Evolutionary conservation across 2,113 vertebrate species (phyloP).

Genomic region (Scartelaos histophorus): DNA sequence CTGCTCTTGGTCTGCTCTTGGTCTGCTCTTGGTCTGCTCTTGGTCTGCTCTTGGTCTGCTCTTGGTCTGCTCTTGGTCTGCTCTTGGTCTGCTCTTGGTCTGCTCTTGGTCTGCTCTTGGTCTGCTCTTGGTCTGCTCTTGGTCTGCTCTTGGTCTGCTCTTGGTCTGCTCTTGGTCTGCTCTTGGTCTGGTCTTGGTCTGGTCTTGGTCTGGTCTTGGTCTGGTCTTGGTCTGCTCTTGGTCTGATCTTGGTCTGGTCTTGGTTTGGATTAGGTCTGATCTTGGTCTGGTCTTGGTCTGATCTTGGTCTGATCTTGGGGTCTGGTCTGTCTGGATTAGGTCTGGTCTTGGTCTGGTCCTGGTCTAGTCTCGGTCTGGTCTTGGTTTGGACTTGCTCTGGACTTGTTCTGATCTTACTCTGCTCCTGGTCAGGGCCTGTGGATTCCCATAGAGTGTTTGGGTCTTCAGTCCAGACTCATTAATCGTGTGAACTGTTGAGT

Average conservation of each 20-base stretch:
- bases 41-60: neutral
- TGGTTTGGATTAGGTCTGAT: neutral
- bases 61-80: neutral
- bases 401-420: neutral
- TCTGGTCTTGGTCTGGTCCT: neutral
- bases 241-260: neutral
- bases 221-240: neutral
- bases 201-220: neutral
- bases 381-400: neutral
- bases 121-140: neutral
- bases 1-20: neutral
- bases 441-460: no score
- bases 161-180: neutral
- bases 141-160: neutral
- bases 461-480: neutral
- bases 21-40: neutral
- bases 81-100: neutral
- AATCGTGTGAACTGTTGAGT: neutral
- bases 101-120: neutral
- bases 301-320: neutral
- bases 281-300: neutral
- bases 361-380: neutral
- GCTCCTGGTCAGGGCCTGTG: neutral
- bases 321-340: no score
- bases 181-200: neutral